A percentile compares a stretch with the other conserved stretches of the same genome.
Conservation (phyloP, 2,888 invertebrate genomes). For the Dorcus parallelipipedus region DNA sequence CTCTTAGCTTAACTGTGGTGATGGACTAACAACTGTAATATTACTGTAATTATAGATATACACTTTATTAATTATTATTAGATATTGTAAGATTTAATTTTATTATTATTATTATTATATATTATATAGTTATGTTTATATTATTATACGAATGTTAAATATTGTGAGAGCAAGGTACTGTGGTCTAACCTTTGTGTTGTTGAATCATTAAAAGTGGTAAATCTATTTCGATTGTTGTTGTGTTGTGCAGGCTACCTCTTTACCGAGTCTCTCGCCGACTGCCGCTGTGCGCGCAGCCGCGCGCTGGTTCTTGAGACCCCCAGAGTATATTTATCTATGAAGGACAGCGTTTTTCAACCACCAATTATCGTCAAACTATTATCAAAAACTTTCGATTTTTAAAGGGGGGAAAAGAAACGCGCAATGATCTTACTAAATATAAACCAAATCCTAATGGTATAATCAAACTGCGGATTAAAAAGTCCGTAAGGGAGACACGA, state of each 20-base stretch:
- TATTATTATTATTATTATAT: constrained; percentile 31
- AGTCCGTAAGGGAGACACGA: no score
- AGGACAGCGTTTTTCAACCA: constrained; percentile 19
- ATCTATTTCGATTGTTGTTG: constrained; percentile 29
- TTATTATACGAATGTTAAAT: constrained; percentile 32
- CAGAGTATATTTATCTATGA: constrained; percentile 32
- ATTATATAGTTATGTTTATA: constrained; percentile 26
- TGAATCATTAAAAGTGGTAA: constrained; percentile 36
- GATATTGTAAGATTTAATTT: constrained; percentile 36
- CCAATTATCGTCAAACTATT: neutral
- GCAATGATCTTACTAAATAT: no score
- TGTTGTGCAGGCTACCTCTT: constrained; percentile 44
- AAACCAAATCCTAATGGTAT: no score
- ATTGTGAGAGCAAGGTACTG: constrained; percentile 44
- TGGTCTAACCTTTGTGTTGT: constrained; percentile 42
- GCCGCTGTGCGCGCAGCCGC: constrained; percentile 24
- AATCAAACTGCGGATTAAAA: no score
- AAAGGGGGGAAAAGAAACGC: no score
- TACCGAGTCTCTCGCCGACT: constrained; percentile 34
- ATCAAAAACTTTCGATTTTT: no score
- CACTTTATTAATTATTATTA: constrained; percentile 26
- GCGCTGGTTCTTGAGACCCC: constrained; percentile 36
- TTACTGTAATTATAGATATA: constrained; percentile 43
- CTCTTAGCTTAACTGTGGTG: constrained; percentile 48
- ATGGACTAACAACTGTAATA: constrained; percentile 49